These are phyloP conservation scores for Anguilla marmorata DNA, from an alignment of 2,797 vertebrate species.

Conservation along the genomic window DNA sequence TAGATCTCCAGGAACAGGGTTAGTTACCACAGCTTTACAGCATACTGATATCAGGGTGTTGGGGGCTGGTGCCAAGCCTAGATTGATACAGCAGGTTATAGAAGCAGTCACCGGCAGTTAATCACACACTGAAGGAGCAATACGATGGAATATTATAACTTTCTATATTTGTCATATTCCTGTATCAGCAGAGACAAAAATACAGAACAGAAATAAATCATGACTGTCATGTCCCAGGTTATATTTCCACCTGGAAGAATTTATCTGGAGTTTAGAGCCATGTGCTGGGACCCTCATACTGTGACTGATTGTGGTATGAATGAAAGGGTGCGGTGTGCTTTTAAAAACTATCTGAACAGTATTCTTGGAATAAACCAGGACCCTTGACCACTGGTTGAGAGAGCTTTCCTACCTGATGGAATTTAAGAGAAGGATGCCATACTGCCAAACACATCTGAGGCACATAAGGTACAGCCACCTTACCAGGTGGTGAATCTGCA, in stretches of 20 bases:
- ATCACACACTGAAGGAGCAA: slow-evolving; percentile 31
- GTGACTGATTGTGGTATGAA: neutral
- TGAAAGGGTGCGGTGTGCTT: neutral
- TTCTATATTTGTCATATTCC: slow-evolving; percentile 37
- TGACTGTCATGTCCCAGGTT: slow-evolving; percentile 37
- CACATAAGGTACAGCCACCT: neutral
- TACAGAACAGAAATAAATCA: slow-evolving; percentile 21
- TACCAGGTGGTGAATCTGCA: neutral
- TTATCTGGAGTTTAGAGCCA: slow-evolving; percentile 49
- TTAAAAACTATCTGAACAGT: neutral
- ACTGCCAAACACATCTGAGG: neutral
- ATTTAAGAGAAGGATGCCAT: neutral
- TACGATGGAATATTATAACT: slow-evolving; percentile 31
- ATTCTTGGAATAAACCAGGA: neutral
- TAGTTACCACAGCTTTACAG: no score
- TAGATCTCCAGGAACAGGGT: no score
- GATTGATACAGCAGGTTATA: slow-evolving; percentile 37
- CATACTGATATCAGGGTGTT: slow-evolving; percentile 23
- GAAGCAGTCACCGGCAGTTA: slow-evolving; percentile 30
- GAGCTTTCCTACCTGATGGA: neutral
- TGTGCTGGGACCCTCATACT: slow-evolving; percentile 47
- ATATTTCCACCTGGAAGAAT: slow-evolving; percentile 38
- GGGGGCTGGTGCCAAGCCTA: neutral
- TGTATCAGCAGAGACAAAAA: slow-evolving; percentile 32
- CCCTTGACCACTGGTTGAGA: neutral